Evolutionary conservation across 2,888 invertebrate genomes (phyloP).

Genomic region (Caenorhabditis virilis): DNA sequence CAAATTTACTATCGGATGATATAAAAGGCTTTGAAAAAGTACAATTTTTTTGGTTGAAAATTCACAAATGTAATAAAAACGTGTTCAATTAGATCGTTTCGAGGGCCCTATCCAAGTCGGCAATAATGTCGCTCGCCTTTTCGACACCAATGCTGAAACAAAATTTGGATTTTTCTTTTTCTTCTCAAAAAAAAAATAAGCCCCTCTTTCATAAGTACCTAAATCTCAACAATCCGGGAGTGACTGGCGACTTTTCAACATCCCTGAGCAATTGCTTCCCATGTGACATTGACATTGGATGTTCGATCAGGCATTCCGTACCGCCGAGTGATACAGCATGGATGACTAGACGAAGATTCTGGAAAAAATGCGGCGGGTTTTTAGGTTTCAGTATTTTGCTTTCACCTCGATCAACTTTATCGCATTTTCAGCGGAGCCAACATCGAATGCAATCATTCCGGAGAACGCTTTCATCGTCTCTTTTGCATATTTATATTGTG

Average conservation of each 20-base stretch:
- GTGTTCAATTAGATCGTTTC: conserved; percentile 7
- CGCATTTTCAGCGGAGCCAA: conserved; percentile 42
- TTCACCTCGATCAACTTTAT: conserved; percentile 45
- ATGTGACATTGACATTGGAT: conserved; percentile 52
- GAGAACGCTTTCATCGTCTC: conserved; percentile 46
- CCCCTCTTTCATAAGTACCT: conserved; percentile 31
- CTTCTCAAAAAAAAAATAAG: neutral
- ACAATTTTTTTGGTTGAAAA: too few relatives aligned
- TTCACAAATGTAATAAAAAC: neutral
- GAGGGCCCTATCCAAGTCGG: conserved; percentile 68
- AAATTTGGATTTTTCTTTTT: neutral
- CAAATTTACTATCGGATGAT: too few relatives aligned
- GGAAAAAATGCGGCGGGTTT: conserved; percentile 1
- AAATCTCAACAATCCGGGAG: conserved; percentile 48
- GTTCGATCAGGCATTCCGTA: conserved; percentile 56
- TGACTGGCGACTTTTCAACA: conserved; percentile 7
- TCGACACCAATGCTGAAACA: conserved; percentile 68
- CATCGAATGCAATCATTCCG: conserved; percentile 58
- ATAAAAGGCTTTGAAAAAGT: too few relatives aligned
- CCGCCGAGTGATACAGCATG: conserved; percentile 59
- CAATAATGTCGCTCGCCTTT: conserved; percentile 68
- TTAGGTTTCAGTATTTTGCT: conserved; percentile 10
- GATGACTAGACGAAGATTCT: conserved; percentile 38
- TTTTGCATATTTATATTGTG: conserved; percentile 47
- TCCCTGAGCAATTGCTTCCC: conserved; percentile 38